A percentile compares a stretch with the other conserved stretches of the same genome.
phyloP scores from a whole-genome alignment of 2,888 invertebrate species.

The Nemotelus nigrinus region DNA sequence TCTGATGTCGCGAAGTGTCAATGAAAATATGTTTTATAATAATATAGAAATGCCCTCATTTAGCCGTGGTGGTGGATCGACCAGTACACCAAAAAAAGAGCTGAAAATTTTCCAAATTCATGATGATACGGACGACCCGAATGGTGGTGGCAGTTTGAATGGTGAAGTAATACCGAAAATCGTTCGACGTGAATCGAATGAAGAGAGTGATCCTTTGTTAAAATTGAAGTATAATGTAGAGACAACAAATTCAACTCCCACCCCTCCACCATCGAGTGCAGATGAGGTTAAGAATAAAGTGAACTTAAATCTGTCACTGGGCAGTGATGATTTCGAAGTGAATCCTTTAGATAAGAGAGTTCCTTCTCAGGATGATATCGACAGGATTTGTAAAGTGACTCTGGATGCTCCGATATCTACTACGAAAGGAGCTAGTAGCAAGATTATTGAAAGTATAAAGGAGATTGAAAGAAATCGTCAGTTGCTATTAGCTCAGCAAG shows the following conservation, averaged over 20 bases:
- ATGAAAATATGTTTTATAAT: conserved; percentile 68
- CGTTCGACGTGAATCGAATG: conserved; percentile 43
- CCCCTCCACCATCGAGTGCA: conserved; percentile 29
- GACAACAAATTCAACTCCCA: conserved; percentile 32
- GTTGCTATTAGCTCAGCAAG: conserved; percentile 89
- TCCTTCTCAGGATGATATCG: conserved; percentile 87
- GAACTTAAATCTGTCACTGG: conserved; percentile 63
- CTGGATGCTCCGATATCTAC: conserved; percentile 81
- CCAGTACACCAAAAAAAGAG: conserved; percentile 59
- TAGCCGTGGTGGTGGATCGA: not conserved
- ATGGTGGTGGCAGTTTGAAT: not conserved
- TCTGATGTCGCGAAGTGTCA: conserved; percentile 68
- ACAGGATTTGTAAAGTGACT: conserved; percentile 89
- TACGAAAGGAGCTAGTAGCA: conserved; percentile 75
- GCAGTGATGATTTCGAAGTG: conserved; percentile 64
- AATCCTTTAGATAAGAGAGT: conserved; percentile 65
- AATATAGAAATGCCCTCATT: conserved; percentile 62
- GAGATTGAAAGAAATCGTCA: conserved; percentile 90
- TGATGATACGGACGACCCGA: conserved; percentile 13
- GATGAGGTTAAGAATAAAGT: conserved; percentile 30
- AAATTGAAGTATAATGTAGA: conserved; percentile 54
- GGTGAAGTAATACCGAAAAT: conserved; percentile 47
- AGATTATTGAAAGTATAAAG: conserved; percentile 85
- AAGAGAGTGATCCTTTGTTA: conserved; percentile 53
- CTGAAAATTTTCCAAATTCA: conserved; percentile 58